Base-by-base conservation (phyloP, 2,888 invertebrate genomes). In the Eristalinus sepulchralis region DNA sequence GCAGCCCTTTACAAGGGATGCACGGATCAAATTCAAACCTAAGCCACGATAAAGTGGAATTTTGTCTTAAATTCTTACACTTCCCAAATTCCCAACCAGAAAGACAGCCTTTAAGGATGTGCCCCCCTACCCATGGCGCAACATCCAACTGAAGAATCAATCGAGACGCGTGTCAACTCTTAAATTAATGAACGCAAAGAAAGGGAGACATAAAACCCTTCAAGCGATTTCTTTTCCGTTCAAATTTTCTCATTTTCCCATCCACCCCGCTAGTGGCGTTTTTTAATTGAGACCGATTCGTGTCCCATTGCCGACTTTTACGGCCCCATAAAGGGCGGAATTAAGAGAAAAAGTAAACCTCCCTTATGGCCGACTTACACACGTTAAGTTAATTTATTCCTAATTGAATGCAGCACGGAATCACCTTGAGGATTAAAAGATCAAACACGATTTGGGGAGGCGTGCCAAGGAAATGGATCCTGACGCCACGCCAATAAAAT, bases 381-480 rank as follows among this genome's bases (percentile, higher is more conserved):
- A 59, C 64, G 57, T 64, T 47, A 64, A 64, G n/a, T 79, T 72
- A 67, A 72, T 72, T 80, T 80, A 62, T 67, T 67, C 36, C 53
- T 67, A 80, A 80, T 80, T 80, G 67, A 80, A 67, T 72, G 67
- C 31, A 20, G 4, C 31, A 62, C 22, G 20, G 60, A 47, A 67
- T 53, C 55, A 73, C 80, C 59, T 34, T 8, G 11, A 66, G 34
- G 67, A 72, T 73, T 60, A 73, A 62, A 55, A 73, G 53, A 80
- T 80, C 67, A 73, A 80, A 80, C 67, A 73, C 53, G 80, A 73
- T 72, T 80, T 31, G 20, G 59, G 53, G 13, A 17, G 47, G 47
- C 47, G 17, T 17, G 47, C 47, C 39, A n/a, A 13, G 8, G 8
- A 8, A 47, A 1, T 17, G 47, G 5, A 47, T 47, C 47, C 47